Percentiles rank a stretch among this genome's conserved stretches.
phyloP scores from a whole-genome alignment of 2,797 vertebrate genomes.

The Sparidentex hasta region DNA sequence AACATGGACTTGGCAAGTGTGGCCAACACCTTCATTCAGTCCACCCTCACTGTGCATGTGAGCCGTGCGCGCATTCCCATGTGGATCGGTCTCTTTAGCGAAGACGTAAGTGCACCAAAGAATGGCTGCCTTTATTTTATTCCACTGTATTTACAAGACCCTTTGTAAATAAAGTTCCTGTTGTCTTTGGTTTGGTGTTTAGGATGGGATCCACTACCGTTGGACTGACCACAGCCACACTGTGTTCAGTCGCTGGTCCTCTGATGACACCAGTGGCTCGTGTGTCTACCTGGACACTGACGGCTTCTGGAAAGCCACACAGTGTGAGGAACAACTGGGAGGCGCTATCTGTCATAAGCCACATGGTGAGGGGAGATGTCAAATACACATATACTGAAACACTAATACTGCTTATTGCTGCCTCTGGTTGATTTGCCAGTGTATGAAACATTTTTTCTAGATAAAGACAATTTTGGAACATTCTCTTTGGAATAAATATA shows the following conservation, averaged over 20 bases:
- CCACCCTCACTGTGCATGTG: slow-evolving; percentile 87
- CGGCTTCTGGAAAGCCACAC: slow-evolving; percentile 93
- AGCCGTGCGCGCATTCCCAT: slow-evolving; percentile 82
- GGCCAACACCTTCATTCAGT: slow-evolving; percentile 88
- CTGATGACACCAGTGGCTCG: slow-evolving; percentile 82
- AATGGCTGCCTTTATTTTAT: not conserved
- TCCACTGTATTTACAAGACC: not conserved
- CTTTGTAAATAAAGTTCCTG: not conserved
- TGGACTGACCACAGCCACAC: slow-evolving; percentile 93
- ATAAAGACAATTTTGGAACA: not conserved
- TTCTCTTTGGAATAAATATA: not conserved
- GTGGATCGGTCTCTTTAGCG: slow-evolving; percentile 95
- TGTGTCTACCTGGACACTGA: slow-evolving; percentile 93
- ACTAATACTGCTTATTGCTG: not conserved
- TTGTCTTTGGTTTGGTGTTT: slow-evolving; percentile 2
- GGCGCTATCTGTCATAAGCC: slow-evolving; percentile 92
- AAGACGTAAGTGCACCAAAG: slow-evolving; percentile 83
- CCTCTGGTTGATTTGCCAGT: not conserved
- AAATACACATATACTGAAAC: not conserved
- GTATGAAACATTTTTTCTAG: not conserved
- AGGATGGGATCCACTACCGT: slow-evolving; percentile 91
- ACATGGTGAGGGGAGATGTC: slow-evolving; percentile 81
- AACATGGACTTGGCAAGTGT: slow-evolving; percentile 93
- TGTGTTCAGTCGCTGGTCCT: slow-evolving; percentile 91
- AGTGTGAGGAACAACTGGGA: slow-evolving; percentile 85